phyloP scores from a whole-genome alignment of 2,797 vertebrate species.

The Falco columbarius region DNA sequence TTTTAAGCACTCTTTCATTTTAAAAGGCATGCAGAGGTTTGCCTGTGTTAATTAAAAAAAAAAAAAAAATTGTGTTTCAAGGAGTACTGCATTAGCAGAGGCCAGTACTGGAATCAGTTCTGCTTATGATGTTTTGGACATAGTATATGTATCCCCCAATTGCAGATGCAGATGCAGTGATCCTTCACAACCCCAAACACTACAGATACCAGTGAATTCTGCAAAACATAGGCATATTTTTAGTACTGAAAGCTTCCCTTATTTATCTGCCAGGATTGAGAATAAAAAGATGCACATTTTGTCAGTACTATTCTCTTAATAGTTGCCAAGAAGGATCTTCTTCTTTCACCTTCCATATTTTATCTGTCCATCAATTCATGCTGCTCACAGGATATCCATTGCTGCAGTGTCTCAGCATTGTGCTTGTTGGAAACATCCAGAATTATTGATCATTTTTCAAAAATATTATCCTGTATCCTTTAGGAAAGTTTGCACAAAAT shows the following conservation, averaged over 20 bases:
- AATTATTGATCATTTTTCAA: not conserved
- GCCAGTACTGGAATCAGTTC: not conserved
- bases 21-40: not conserved
- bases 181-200: not conserved
- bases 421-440: not conserved
- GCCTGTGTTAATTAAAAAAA: not conserved
- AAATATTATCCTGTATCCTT: not conserved
- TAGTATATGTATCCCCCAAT: rapidly evolving
- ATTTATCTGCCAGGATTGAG: not conserved
- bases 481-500: not conserved
- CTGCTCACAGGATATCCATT: not conserved
- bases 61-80: not conserved
- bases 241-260: not conserved
- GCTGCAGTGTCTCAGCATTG: not conserved
- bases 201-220: not conserved
- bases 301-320: not conserved
- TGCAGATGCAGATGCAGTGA: not conserved
- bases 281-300: not conserved
- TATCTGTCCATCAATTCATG: not conserved
- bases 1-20: not conserved
- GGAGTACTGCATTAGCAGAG: not conserved
- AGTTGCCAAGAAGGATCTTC: not conserved
- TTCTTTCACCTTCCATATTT: not conserved
- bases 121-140: not conserved
- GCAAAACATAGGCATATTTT: not conserved